Evolutionary conservation across 1,140 invertebrate species (phyloP), one percentile per base, ranked within the genome.

Genomic region (Drosophila sproati): DNA sequence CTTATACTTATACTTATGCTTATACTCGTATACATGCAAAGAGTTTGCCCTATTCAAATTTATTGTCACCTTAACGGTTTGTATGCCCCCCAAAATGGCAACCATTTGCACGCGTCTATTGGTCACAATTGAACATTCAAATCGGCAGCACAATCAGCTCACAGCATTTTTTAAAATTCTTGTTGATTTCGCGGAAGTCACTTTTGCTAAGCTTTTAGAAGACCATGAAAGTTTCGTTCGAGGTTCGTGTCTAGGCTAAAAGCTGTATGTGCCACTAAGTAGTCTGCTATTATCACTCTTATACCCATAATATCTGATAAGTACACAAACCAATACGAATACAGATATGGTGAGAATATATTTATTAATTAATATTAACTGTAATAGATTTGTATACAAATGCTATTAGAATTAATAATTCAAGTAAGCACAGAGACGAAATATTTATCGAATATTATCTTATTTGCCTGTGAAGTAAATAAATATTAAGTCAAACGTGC

Each of bases 121-220:
- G 20, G 20, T 20, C 20, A 20, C 20, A 20, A 20, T 20, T 20
- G 20, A 20, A 20, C 6, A 56, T 56, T 39, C 10, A 4, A 1
- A 41, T 3, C 0, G 6, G 8, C 8, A 41, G 39, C 10, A 12
- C 41, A 32, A 60, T 39, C 45, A 35, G 43, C 71, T 79, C 57
- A 61, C 35, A 41, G 20, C 47, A 52, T 43, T 48, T 41, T 56
- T 60, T 48, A 69, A 28, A 78, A 35, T 68, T 54, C 8, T 37
- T 12, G 39, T 34, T 61, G 47, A 37, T 48, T 57, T n/a, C 31
- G 45, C 55, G 67, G 20, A 6, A 37, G 10, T 34, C 39, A n/a
- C 3, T 4, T 43, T 43, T 43, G 10, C 10, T n/a, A n/a, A 43
- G 39, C 39, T n/a, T 43, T 43, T 43, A 2, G 10, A 3, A 0